Evolutionary conservation across 2,113 vertebrate genomes (phyloP).

Genomic region (Perccottus glenii): DNA sequence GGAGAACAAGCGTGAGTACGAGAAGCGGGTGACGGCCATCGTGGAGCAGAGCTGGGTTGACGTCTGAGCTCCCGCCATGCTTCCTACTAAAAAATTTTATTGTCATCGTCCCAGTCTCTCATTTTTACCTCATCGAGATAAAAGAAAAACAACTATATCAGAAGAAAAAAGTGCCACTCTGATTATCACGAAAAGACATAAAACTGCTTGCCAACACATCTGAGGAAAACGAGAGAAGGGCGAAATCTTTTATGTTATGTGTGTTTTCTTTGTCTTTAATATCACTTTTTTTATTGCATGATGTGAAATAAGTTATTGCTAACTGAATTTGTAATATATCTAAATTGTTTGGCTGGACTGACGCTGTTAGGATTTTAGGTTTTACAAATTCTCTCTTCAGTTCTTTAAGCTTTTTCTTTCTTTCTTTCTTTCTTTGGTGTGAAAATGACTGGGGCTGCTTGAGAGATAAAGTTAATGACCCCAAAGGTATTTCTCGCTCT

Average conservation of each 20-base stretch:
- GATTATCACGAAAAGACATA: constrained; percentile 43
- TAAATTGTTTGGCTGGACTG: constrained; percentile 90
- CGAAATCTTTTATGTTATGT: constrained; percentile 57
- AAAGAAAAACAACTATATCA: constrained; percentile 64
- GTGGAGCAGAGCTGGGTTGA: constrained; percentile 99
- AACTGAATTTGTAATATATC: constrained; percentile 97
- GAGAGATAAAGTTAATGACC: constrained; percentile 17
- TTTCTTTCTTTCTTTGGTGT: constrained; percentile 25
- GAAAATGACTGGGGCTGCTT: constrained; percentile 39
- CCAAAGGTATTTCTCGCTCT: no score
- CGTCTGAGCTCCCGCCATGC: constrained; percentile 76
- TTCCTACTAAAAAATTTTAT: constrained; percentile 25
- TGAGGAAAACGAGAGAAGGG: constrained; percentile 52
- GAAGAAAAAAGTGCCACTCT: constrained; percentile 85
- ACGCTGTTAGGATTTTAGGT: constrained; percentile 87
- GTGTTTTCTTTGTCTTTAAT: constrained; percentile 87
- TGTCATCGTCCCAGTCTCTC: constrained; percentile 69
- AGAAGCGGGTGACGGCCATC: constrained; percentile 98
- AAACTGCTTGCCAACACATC: constrained; percentile 66
- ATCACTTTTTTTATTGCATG: constrained; percentile 93
- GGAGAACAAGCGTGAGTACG: constrained; percentile 98
- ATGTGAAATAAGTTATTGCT: constrained; percentile 99
- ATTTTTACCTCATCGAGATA: constrained; percentile 67
- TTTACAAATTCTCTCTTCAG: constrained; percentile 74
- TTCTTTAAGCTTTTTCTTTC: not conserved